Conservation (phyloP, 2,797 vertebrate species). For the Odontamblyopus lacepedii region DNA sequence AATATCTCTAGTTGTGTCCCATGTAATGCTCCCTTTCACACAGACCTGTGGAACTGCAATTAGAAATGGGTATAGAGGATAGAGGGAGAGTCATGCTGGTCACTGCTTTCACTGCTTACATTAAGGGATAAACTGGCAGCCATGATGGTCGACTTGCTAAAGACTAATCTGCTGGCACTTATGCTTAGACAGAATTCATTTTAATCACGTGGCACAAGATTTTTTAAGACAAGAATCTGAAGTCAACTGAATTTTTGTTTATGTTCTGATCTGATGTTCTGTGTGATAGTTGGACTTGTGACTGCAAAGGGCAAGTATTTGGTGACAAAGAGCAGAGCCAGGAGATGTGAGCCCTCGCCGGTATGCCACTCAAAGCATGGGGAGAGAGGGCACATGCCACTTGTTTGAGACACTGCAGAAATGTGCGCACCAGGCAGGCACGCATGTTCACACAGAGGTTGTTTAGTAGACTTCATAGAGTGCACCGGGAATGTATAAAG, state of each 20-base stretch:
- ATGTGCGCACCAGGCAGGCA: constrained; percentile 5
- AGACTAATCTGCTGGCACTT: constrained; percentile 49
- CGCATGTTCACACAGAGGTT: constrained; percentile 8
- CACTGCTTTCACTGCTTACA: constrained; percentile 31
- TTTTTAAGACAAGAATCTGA: background rate
- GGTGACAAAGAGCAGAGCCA: constrained; percentile 31
- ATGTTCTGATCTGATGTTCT: constrained; percentile 1
- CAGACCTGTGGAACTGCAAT: constrained; percentile 44
- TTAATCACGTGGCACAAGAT: constrained; percentile 13
- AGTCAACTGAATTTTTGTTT: background rate
- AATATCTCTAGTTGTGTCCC: constrained; percentile 52
- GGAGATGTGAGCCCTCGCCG: constrained; percentile 12
- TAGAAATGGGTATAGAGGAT: constrained; percentile 27
- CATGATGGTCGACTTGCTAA: constrained; percentile 31
- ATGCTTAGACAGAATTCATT: constrained; percentile 12
- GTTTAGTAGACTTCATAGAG: background rate
- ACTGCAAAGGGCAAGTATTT: constrained; percentile 21
- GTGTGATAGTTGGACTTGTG: constrained; percentile 6
- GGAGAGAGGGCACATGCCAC: constrained; percentile 18
- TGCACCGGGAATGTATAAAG: constrained; percentile 17
- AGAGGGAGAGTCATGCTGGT: constrained; percentile 38
- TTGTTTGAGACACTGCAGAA: constrained; percentile 40
- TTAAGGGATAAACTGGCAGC: constrained; percentile 47
- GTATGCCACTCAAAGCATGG: constrained; percentile 10
- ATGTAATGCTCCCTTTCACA: constrained; percentile 55